phyloP scores from a whole-genome alignment of 2,888 invertebrate species.

The Tiliacea aurago region DNA sequence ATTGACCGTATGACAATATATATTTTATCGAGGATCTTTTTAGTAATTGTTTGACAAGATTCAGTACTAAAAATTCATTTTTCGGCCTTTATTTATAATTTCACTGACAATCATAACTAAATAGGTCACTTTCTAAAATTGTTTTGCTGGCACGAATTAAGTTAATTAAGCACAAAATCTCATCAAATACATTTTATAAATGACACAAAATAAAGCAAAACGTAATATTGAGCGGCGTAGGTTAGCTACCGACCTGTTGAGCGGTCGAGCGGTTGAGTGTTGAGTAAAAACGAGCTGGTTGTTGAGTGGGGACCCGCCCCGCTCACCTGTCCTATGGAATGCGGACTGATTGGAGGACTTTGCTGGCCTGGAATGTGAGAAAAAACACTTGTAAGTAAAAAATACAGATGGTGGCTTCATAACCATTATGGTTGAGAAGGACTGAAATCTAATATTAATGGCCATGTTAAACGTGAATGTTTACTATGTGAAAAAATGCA shows the following conservation, averaged over 20 bases:
- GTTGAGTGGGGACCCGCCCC: conserved; percentile 56
- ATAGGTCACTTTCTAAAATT: neutral
- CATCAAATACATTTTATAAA: conserved; percentile 1
- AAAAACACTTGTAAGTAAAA: neutral
- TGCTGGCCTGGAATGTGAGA: conserved; percentile 92
- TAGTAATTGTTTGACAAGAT: neutral
- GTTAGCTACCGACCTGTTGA: conserved; percentile 25
- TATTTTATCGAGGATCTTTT: neutral
- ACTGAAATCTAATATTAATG: too few relatives aligned
- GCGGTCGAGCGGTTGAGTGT: conserved; percentile 15
- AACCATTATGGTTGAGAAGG: too few relatives aligned
- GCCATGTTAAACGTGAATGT: too few relatives aligned
- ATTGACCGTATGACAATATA: conserved; percentile 4
- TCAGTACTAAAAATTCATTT: neutral
- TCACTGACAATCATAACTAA: neutral
- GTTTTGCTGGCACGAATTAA: neutral
- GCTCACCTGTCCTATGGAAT: conserved; percentile 92
- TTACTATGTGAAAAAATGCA: too few relatives aligned
- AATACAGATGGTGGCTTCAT: too few relatives aligned
- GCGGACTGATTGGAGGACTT: conserved; percentile 93
- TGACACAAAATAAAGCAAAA: neutral
- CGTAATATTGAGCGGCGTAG: conserved; percentile 12
- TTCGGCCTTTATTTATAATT: too few relatives aligned
- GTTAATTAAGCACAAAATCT: neutral
- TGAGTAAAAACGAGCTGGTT: neutral